Evolutionary conservation across 2,113 vertebrate species (phyloP).

Genomic region (Neolamprologus modestus): DNA sequence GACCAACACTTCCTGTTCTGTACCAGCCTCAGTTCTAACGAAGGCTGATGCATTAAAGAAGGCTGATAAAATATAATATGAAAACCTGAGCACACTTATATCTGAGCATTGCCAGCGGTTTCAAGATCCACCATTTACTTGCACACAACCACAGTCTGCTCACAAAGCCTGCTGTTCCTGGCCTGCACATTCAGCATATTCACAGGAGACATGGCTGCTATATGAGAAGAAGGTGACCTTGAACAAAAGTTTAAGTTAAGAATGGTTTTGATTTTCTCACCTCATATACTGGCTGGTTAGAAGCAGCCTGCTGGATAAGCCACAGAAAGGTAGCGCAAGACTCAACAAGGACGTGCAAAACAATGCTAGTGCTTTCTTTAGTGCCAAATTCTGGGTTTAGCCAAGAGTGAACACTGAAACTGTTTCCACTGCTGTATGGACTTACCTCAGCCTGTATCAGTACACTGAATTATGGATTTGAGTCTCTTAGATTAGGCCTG

Average conservation of each 20-base stretch:
- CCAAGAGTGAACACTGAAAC: neutral
- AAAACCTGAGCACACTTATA: neutral
- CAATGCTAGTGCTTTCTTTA: neutral
- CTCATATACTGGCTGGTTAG: neutral
- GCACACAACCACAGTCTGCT: neutral
- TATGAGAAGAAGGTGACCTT: neutral
- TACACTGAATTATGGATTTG: neutral
- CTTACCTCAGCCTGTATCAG: neutral
- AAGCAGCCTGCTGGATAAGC: neutral
- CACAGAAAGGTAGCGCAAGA: neutral
- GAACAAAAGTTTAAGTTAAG: neutral
- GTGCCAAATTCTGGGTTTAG: neutral
- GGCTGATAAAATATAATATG: neutral
- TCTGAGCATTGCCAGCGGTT: neutral
- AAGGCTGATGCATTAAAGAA: neutral
- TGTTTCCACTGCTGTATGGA: neutral
- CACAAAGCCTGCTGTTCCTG: neutral
- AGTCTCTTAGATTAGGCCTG: neutral
- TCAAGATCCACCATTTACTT: neutral
- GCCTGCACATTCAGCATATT: neutral
- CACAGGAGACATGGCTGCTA: neutral
- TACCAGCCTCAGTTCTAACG: neutral
- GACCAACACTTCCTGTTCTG: neutral
- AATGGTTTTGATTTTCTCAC: neutral
- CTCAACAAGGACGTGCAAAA: neutral